phyloP scores from a whole-genome alignment of 92 coral and sea anemone genomes.

The Siderastrea radians region DNA sequence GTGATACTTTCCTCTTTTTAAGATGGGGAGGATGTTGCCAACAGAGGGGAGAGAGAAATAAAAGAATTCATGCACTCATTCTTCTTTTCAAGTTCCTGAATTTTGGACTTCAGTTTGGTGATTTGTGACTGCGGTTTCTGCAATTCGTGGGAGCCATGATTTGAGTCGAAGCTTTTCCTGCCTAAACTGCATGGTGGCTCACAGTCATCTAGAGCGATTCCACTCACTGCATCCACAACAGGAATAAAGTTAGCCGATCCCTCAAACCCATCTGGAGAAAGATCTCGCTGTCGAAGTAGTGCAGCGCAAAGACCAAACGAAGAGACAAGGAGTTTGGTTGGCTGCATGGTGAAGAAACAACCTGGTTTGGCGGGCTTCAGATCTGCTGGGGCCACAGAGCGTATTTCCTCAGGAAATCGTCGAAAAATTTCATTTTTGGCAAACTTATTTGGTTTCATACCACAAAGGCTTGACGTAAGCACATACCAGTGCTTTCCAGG shows the following conservation, averaged over 20 bases:
- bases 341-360: constrained; percentile 46
- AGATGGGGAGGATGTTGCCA: constrained; percentile 30
- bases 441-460: too few species aligned
- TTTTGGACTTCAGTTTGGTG: constrained; percentile 7
- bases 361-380: constrained; percentile 34
- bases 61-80: constrained; percentile 2
- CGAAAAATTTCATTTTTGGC: too few species aligned
- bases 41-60: constrained; percentile 23
- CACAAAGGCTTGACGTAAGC: too few species aligned
- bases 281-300: constrained; percentile 43
- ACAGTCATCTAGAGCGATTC: constrained; percentile 16
- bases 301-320: constrained; percentile 53
- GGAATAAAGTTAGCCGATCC: constrained; percentile 7
- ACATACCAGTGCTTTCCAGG: too few species aligned
- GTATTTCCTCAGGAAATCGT: constrained; percentile 33
- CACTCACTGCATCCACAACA: constrained; percentile 21
- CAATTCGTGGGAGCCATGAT: constrained; percentile 16
- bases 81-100: constrained; percentile 17
- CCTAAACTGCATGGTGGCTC: constrained; percentile 15
- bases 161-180: constrained; percentile 30
- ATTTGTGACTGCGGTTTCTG: constrained; percentile 14
- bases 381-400: constrained; percentile 13
- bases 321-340: constrained; percentile 17
- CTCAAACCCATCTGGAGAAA: constrained; percentile 11
- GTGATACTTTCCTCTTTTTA: background rate